These are phyloP conservation scores for Planococcus citri DNA, from an alignment of 1,140 invertebrate genomes.

Conservation along the genomic window DNA sequence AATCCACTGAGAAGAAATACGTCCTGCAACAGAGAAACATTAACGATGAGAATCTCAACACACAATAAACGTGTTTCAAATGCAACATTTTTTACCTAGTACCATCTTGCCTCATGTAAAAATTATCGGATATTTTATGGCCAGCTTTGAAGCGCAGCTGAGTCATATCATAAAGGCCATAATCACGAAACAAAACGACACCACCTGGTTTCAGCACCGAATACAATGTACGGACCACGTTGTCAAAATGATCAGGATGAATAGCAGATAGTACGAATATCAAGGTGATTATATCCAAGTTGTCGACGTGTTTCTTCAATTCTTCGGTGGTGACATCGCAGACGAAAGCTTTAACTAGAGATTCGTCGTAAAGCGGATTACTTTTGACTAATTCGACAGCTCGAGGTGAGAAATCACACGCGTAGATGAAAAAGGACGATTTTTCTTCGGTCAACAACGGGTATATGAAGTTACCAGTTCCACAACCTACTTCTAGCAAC, in stretches of 20 bases:
- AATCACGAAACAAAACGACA: constrained; percentile 83
- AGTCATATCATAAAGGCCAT: constrained; percentile 96
- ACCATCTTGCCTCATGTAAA: constrained; percentile 94
- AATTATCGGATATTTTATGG: constrained; percentile 84
- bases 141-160: constrained; percentile 87
- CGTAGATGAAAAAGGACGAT: constrained; percentile 59
- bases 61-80: too few relatives aligned
- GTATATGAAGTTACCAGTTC: constrained; percentile 93
- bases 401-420: constrained; percentile 86
- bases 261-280: constrained; percentile 73
- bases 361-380: constrained; percentile 47
- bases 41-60: too few relatives aligned
- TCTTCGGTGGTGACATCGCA: constrained; percentile 51
- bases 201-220: constrained; percentile 65
- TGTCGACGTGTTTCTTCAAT: constrained; percentile 40
- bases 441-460: constrained; percentile 71
- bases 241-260: constrained; percentile 61
- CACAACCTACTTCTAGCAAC: constrained; percentile 82
- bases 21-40: constrained; percentile 40
- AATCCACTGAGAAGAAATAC: constrained; percentile 66
- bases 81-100: too few relatives aligned
- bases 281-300: constrained; percentile 53
- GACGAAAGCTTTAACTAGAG: constrained; percentile 60
- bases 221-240: constrained; percentile 54
- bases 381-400: constrained; percentile 77